Evolutionary conservation across 2,797 vertebrate genomes (phyloP).

Genomic region (Lerista edwardsae): DNA sequence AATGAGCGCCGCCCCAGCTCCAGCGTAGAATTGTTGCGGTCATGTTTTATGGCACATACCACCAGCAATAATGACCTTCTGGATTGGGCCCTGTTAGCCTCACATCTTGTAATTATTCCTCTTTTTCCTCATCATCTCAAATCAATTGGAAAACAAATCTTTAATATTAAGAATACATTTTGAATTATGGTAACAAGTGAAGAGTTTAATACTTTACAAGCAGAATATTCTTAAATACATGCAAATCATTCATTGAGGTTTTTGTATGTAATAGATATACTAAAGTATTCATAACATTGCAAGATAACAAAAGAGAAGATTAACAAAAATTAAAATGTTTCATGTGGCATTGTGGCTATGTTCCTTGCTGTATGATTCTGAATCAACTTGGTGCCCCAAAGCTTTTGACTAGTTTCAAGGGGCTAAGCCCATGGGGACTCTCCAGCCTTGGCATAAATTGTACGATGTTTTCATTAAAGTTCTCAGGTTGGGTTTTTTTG

Average conservation of each 20-base stretch:
- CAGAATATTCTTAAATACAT: neutral
- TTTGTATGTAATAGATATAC: neutral
- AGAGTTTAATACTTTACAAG: neutral
- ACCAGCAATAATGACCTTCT: too few species aligned
- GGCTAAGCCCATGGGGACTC: neutral
- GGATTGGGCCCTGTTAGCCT: too few species aligned
- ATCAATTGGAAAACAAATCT: neutral
- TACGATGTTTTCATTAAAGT: neutral
- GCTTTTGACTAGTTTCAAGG: neutral
- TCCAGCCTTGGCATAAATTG: neutral
- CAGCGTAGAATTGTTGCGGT: too few species aligned
- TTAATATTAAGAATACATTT: neutral
- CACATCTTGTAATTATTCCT: neutral
- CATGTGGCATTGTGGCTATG: neutral
- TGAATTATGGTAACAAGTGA: neutral
- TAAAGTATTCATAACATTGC: neutral
- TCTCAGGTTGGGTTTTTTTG: neutral
- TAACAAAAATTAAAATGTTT: conserved; percentile 9
- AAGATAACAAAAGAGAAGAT: neutral
- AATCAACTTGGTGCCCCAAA: neutral
- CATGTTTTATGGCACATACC: too few species aligned
- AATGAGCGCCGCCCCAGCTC: too few species aligned
- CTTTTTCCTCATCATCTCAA: neutral
- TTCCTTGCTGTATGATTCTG: conserved; percentile 13
- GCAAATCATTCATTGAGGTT: neutral